Evolutionary conservation across 2,113 vertebrate genomes (phyloP).

Genomic region (Gobius niger): DNA sequence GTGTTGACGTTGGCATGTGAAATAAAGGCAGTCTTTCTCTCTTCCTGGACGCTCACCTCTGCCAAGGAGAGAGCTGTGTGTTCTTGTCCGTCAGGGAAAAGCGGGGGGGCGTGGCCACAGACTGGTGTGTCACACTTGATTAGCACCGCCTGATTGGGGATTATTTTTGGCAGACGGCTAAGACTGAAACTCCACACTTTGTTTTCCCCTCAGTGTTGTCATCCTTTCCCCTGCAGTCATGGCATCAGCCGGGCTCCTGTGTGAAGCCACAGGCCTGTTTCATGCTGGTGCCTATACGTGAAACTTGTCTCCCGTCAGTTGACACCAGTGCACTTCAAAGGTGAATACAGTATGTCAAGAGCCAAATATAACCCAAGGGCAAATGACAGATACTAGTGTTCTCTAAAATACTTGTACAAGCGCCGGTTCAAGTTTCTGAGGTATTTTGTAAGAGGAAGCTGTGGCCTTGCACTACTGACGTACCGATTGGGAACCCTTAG

Average conservation of each 20-base stretch:
- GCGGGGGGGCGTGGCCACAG: conserved; percentile 51
- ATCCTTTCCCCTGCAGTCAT: conserved; percentile 5
- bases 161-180: conserved; percentile 50
- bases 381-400: not conserved
- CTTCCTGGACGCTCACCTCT: conserved; percentile 45
- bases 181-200: conserved; percentile 23
- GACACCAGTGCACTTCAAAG: conserved; percentile 23
- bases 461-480: not conserved
- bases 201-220: conserved; percentile 31
- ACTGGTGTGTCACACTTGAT: conserved; percentile 59
- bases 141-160: conserved; percentile 54
- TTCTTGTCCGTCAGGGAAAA: conserved; percentile 43
- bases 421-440: not conserved
- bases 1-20: conserved; percentile 64
- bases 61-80: conserved; percentile 45
- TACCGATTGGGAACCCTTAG: too few species aligned
- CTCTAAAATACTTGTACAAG: not conserved
- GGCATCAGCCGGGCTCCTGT: not conserved
- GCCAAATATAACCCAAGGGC: conserved; percentile 29
- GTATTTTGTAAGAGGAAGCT: not conserved
- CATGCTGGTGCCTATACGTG: conserved; percentile 15
- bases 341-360: conserved; percentile 11
- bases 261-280: conserved; percentile 9
- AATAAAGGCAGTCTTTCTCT: conserved; percentile 62
- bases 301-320: conserved; percentile 18